A percentile compares a stretch with the other conserved stretches of the same genome.
phyloP scores from a whole-genome alignment of 2,888 invertebrate species.

The Athrips mouffetella region DNA sequence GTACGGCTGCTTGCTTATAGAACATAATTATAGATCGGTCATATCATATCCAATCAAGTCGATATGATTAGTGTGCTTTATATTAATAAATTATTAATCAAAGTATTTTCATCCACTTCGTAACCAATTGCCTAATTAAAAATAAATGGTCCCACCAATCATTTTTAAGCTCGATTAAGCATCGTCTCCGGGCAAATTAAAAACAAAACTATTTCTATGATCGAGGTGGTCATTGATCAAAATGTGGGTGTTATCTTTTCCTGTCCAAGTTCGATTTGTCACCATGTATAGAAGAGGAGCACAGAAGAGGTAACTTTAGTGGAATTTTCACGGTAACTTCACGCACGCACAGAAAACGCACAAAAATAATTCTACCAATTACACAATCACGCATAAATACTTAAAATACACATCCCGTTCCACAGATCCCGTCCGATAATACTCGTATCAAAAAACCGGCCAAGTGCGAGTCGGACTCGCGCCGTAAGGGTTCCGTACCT shows the following conservation, averaged over 20 bases:
- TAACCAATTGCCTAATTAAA: background rate
- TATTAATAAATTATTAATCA: background rate
- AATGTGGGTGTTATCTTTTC: slow-evolving; percentile 36
- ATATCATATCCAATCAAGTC: no score
- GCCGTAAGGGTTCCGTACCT: no score
- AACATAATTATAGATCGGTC: no score
- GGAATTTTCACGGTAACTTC: background rate
- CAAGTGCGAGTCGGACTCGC: no score
- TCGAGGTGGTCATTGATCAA: slow-evolving; percentile 33
- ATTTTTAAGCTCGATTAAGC: slow-evolving; percentile 14
- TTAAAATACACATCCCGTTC: no score
- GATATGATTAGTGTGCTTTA: background rate
- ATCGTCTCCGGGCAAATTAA: slow-evolving; percentile 6
- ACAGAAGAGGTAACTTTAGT: background rate
- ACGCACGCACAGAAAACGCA: no score
- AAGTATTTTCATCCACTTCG: background rate
- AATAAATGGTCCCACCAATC: slow-evolving; percentile 5
- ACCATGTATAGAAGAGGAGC: slow-evolving; percentile 30
- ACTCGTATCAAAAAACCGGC: no score
- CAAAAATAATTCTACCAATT: no score
- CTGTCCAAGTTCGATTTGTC: slow-evolving; percentile 48
- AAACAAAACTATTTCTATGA: slow-evolving; percentile 22
- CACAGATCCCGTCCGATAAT: no score
- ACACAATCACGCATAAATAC: no score
- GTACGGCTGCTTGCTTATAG: no score